Conservation (phyloP, 2,797 vertebrate species). For the Periparus ater region DNA sequence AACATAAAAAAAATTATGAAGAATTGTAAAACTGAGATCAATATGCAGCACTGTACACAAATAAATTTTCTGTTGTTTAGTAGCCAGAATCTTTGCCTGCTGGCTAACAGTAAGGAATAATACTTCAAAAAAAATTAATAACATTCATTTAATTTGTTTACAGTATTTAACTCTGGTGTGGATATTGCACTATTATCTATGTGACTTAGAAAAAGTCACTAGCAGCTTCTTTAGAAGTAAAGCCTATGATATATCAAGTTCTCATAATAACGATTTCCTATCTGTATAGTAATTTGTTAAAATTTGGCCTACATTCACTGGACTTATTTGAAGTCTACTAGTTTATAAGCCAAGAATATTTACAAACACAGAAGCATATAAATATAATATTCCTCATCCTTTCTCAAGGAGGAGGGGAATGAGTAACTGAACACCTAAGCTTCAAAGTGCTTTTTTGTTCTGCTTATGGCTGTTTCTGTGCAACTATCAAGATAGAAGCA, state of each 20-base stretch:
- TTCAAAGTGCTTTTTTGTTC: neutral
- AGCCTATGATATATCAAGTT: neutral
- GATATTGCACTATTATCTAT: neutral
- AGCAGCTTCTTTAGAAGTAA: neutral
- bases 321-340: neutral
- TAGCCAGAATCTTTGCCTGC: neutral
- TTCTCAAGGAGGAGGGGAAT: neutral
- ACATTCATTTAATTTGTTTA: no score
- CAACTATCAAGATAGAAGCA: constrained; percentile 29
- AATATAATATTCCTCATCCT: neutral
- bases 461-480: neutral
- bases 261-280: neutral
- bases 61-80: neutral
- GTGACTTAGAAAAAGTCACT: neutral
- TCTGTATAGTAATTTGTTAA: neutral
- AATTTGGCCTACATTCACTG: neutral
- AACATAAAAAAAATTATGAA: neutral
- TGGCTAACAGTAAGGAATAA: neutral
- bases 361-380: neutral
- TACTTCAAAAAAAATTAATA: neutral
- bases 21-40: neutral
- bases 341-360: neutral
- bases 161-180: neutral
- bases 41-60: neutral
- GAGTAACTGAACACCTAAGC: neutral